Evolutionary conservation across 2,797 vertebrate genomes (phyloP).

Genomic region (Acrossocheilus wenchowensis): DNA sequence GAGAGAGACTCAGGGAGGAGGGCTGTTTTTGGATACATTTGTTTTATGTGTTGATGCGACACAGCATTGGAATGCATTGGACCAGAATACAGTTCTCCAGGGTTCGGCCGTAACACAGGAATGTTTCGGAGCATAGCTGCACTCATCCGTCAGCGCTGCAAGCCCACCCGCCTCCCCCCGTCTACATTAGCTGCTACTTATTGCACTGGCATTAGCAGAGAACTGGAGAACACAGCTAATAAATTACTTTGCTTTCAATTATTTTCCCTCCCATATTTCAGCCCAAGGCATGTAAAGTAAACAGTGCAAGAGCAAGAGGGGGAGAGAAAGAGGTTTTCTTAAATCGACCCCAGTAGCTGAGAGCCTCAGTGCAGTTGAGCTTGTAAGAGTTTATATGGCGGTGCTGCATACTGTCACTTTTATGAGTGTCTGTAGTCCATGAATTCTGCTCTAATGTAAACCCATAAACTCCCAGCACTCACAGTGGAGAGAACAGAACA

Average conservation of each 20-base stretch:
- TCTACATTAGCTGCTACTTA: constrained; percentile 76
- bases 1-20: constrained; percentile 45
- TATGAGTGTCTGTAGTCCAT: constrained; percentile 57
- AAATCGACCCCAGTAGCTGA: constrained; percentile 52
- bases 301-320: constrained; percentile 37
- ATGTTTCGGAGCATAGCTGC: constrained; percentile 77
- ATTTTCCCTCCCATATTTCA: constrained; percentile 63
- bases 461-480: constrained; percentile 51
- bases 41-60: constrained; percentile 71
- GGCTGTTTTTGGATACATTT: constrained; percentile 64
- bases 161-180: constrained; percentile 63
- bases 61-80: constrained; percentile 76
- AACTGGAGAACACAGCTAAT: constrained; percentile 71
- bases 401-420: constrained; percentile 57
- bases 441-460: constrained; percentile 59
- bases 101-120: constrained; percentile 77
- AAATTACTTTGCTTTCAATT: constrained; percentile 69
- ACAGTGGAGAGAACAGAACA: constrained; percentile 5
- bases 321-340: constrained; percentile 29
- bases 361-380: constrained; percentile 48
- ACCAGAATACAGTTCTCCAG: constrained; percentile 78
- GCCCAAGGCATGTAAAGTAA: constrained; percentile 62
- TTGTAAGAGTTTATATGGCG: constrained; percentile 55
- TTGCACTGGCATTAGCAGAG: constrained; percentile 69
- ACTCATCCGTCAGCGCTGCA: constrained; percentile 74